Evolutionary conservation across 2,797 vertebrate species (phyloP).

Genomic region (Enteromius trimaculatus): DNA sequence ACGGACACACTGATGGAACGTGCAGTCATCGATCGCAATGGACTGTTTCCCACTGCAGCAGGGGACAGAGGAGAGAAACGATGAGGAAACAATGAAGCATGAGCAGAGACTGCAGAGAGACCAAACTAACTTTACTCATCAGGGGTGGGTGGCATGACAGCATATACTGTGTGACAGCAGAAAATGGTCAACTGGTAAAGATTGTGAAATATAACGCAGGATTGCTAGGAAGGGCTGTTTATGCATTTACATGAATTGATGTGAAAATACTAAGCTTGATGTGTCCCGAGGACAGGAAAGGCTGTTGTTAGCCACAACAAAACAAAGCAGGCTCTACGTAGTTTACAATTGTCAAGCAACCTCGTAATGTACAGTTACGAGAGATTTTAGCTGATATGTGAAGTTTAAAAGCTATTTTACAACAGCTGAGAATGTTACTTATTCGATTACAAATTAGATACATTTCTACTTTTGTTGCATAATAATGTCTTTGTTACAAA

Average conservation of each 20-base stretch:
- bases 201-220: neutral
- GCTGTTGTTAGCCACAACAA: neutral
- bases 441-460: neutral
- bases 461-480: neutral
- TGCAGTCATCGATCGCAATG: slow-evolving; percentile 85
- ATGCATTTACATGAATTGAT: neutral
- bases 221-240: neutral
- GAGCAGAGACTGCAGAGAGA: slow-evolving; percentile 13
- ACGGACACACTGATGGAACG: slow-evolving; percentile 85
- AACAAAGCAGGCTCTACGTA: neutral
- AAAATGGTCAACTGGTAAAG: slow-evolving; percentile 7
- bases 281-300: neutral
- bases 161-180: neutral
- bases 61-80: slow-evolving; percentile 43
- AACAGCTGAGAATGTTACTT: neutral
- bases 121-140: neutral
- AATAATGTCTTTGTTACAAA: neutral
- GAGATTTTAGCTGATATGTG: neutral
- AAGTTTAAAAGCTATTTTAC: neutral
- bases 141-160: neutral
- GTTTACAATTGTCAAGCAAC: neutral
- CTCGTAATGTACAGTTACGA: too few species aligned
- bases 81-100: slow-evolving; percentile 42
- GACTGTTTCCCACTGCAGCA: slow-evolving; percentile 92
- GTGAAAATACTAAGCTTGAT: neutral